These are phyloP conservation scores for Enteromius radiatus DNA, from an alignment of 2,797 vertebrate species.

Conservation along the genomic window DNA sequence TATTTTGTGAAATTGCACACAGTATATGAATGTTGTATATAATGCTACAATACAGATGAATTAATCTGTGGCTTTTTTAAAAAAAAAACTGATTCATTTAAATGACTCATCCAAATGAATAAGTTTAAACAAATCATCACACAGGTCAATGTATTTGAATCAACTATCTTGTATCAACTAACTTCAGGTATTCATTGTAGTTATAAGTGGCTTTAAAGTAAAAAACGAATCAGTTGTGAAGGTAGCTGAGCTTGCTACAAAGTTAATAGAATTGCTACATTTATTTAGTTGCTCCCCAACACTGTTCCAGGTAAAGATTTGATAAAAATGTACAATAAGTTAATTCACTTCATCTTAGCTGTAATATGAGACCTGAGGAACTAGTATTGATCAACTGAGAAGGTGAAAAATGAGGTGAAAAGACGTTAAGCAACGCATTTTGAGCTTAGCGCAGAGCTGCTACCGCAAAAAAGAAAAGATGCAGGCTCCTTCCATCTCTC, in stretches of 20 bases:
- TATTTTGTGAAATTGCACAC: neutral
- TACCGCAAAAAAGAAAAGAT: conserved; percentile 61
- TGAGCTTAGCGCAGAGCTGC: conserved; percentile 63
- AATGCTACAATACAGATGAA: neutral
- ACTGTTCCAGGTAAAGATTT: neutral
- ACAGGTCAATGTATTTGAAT: neutral
- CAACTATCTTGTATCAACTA: neutral
- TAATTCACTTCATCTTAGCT: conserved; percentile 9
- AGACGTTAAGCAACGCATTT: neutral
- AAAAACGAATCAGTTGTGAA: neutral
- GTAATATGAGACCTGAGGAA: conserved; percentile 31
- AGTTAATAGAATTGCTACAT: neutral
- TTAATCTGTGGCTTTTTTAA: too few relatives aligned
- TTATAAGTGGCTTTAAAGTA: neutral
- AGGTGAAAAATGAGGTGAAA: neutral
- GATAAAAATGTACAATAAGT: neutral
- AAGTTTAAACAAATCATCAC: neutral
- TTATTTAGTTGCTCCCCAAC: neutral
- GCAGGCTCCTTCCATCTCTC: conserved; percentile 36
- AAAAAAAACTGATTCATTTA: neutral
- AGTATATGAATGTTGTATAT: neutral
- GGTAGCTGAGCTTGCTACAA: neutral
- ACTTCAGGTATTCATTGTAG: neutral
- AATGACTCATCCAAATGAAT: neutral
- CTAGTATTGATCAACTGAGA: conserved; percentile 1